These are phyloP conservation scores for Orussus abietinus DNA, from an alignment of 1,140 invertebrate species.

Conservation along the genomic window DNA sequence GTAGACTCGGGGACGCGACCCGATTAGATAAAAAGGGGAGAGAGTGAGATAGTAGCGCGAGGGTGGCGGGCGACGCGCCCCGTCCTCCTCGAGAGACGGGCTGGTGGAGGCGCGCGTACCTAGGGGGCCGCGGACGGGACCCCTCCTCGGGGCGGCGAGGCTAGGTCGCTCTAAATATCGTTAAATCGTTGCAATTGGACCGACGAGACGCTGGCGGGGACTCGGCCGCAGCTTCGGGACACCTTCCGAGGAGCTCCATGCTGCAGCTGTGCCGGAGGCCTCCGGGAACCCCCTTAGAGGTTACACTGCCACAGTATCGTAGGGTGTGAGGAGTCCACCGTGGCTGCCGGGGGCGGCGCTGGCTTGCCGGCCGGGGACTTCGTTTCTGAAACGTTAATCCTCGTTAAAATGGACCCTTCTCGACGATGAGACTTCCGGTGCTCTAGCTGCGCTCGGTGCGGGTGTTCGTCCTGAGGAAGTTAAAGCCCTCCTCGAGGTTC, in stretches of 20 bases:
- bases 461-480: not conserved
- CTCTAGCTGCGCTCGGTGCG: not conserved
- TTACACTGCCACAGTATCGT: constrained; percentile 97
- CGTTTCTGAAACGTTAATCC: constrained; percentile 69
- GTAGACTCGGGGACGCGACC: too few relatives aligned
- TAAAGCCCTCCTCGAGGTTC: too few relatives aligned
- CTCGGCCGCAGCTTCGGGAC: constrained; percentile 6
- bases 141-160: too few relatives aligned
- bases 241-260: constrained; percentile 20
- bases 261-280: constrained; percentile 14
- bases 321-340: constrained; percentile 86
- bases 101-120: too few relatives aligned
- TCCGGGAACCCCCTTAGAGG: constrained; percentile 62
- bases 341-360: constrained; percentile 61
- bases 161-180: constrained; percentile 26
- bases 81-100: too few relatives aligned
- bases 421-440: too few relatives aligned
- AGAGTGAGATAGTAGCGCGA: too few relatives aligned
- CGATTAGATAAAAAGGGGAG: too few relatives aligned
- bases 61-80: too few relatives aligned
- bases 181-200: constrained; percentile 39
- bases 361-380: constrained; percentile 70
- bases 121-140: too few relatives aligned
- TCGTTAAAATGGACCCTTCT: too few relatives aligned
- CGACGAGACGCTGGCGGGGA: constrained; percentile 33